These are phyloP conservation scores for Caenorhabditis virilis DNA, from an alignment of 2,888 invertebrate genomes.

Conservation along the genomic window DNA sequence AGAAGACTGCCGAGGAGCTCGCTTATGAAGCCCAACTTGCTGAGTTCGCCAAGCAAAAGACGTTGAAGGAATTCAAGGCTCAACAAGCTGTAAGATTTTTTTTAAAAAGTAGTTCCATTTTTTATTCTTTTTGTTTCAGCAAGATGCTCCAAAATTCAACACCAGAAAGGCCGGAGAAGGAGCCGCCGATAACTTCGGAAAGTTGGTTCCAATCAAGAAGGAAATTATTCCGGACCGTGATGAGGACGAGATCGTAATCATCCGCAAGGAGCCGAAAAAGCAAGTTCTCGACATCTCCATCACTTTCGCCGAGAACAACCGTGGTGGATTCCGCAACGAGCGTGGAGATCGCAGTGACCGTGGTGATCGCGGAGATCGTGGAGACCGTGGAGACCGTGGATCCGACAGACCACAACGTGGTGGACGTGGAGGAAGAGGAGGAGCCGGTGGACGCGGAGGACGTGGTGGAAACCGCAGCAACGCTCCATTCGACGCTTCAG, in stretches of 20 bases:
- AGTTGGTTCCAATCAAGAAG: conserved; percentile 57
- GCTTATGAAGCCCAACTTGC: conserved; percentile 49
- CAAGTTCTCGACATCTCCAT: conserved; percentile 57
- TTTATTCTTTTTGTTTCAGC: conserved; percentile 20
- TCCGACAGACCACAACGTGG: no score
- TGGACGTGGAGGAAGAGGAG: conserved; percentile 37
- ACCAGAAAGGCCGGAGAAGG: conserved; percentile 60
- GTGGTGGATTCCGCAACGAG: conserved; percentile 37
- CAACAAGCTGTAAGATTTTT: conserved; percentile 29
- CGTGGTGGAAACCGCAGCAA: conserved; percentile 10
- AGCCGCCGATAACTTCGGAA: conserved; percentile 48
- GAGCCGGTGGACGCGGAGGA: no score
- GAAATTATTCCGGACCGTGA: conserved; percentile 45
- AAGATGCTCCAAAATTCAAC: conserved; percentile 60
- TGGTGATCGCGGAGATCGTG: conserved; percentile 28
- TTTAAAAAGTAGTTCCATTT: neutral
- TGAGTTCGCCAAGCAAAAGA: conserved; percentile 62
- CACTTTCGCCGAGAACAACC: conserved; percentile 41
- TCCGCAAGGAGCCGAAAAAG: conserved; percentile 43
- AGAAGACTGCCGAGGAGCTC: conserved; percentile 60
- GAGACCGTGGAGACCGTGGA: conserved; percentile 36
- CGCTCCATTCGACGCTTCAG: conserved; percentile 51
- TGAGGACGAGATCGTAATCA: conserved; percentile 45
- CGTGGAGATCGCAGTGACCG: no score
- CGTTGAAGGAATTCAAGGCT: conserved; percentile 61